Conservation (phyloP, 2,113 vertebrate genomes). For the Rhadina sibilatrix region DNA sequence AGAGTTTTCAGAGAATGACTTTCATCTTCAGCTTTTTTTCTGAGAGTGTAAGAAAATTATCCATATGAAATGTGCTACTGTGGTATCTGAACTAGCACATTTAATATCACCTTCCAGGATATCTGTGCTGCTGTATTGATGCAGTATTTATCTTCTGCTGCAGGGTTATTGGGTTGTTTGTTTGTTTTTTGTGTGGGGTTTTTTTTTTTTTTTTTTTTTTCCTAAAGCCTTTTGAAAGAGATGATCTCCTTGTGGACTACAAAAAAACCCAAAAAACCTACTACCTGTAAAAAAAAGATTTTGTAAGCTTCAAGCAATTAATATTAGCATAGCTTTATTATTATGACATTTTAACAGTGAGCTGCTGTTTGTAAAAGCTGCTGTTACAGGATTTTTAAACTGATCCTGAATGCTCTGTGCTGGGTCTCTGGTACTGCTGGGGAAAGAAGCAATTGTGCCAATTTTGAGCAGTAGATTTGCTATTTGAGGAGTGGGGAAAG, state of each 20-base stretch:
- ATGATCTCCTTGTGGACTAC: background rate
- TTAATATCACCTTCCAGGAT: background rate
- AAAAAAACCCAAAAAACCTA: rapidly evolving
- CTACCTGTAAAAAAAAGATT: background rate
- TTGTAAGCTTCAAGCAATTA: background rate
- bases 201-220: background rate
- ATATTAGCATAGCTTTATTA: background rate
- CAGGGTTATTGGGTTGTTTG: background rate
- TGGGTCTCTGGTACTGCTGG: background rate
- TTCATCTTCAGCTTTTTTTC: background rate
- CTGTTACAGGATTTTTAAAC: background rate
- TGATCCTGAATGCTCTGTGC: background rate
- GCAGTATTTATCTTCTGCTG: background rate
- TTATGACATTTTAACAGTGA: background rate
- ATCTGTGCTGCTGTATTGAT: background rate
- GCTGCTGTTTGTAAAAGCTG: background rate
- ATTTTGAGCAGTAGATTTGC: background rate
- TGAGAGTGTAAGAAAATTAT: background rate
- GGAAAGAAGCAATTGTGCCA: background rate
- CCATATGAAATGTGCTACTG: background rate
- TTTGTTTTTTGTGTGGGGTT: no score
- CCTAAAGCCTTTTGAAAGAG: background rate
- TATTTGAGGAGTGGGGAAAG: background rate
- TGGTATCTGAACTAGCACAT: background rate
- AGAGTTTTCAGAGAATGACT: background rate